A percentile compares a stretch with the other conserved stretches of the same genome.
phyloP scores from a whole-genome alignment of 2,888 invertebrate genomes.

The Dryobota labecula region DNA sequence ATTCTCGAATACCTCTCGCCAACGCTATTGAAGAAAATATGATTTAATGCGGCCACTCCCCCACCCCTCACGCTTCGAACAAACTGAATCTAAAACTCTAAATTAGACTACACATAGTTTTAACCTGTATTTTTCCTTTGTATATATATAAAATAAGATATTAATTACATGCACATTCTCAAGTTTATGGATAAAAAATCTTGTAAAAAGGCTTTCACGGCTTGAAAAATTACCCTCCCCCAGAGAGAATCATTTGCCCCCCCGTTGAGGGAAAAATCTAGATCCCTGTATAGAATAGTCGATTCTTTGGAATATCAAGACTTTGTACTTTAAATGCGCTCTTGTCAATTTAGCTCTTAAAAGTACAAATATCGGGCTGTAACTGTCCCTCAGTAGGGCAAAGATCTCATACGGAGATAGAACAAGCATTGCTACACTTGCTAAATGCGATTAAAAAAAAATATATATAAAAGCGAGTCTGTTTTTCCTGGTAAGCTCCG shows the following conservation, averaged over 20 bases:
- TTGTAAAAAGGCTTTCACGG: neutral
- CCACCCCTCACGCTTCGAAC: too few species aligned
- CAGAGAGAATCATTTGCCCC: neutral
- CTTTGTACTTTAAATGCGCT: neutral
- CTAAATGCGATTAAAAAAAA: neutral
- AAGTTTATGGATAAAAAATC: too few species aligned
- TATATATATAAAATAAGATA: too few species aligned
- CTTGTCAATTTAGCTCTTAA: neutral
- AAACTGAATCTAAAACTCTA: neutral
- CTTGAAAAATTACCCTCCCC: neutral
- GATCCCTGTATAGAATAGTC: neutral
- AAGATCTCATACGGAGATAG: neutral
- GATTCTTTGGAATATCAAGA: neutral
- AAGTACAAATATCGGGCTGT: neutral
- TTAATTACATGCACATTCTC: neutral
- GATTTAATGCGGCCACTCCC: too few species aligned
- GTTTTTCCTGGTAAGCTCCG: neutral
- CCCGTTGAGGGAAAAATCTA: neutral
- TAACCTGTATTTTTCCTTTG: neutral
- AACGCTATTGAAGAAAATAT: neutral
- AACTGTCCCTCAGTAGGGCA: neutral
- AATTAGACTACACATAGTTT: too few species aligned
- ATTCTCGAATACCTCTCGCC: neutral
- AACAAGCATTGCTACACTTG: constrained; percentile 23
- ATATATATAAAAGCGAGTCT: constrained; percentile 1